These are phyloP conservation scores for Phalacrocorax carbo DNA, from an alignment of 2,113 vertebrate species.

Conservation along the genomic window DNA sequence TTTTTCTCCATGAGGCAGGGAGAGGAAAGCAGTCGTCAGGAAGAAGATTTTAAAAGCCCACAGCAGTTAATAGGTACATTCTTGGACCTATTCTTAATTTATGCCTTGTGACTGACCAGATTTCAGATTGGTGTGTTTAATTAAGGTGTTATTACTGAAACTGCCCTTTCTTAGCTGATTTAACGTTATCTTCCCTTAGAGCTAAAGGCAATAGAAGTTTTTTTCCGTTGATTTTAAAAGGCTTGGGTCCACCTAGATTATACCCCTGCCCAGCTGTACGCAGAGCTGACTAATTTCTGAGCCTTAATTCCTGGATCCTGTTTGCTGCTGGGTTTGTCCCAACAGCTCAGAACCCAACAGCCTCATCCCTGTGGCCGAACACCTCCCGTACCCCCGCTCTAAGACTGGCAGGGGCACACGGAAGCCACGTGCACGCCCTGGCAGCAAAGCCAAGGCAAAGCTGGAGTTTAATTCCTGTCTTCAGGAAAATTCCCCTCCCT, in stretches of 20 bases:
- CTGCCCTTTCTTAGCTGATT: background rate
- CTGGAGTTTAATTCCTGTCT: background rate
- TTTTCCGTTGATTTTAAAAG: background rate
- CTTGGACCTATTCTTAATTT: background rate
- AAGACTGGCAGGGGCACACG: accelerated
- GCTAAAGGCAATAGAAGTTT: background rate
- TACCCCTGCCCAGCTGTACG: background rate
- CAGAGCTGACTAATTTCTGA: background rate
- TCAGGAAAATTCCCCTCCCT: background rate
- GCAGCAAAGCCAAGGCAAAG: background rate
- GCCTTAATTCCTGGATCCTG: background rate
- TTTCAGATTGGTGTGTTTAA: background rate
- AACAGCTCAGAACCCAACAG: background rate
- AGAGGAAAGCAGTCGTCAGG: background rate
- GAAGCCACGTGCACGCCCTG: background rate
- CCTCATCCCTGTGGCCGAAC: background rate
- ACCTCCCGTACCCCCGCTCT: accelerated
- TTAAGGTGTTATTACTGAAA: background rate
- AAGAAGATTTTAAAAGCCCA: background rate
- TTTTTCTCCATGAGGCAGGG: background rate
- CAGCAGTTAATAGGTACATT: no score
- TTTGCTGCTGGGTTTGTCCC: background rate
- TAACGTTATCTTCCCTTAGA: background rate
- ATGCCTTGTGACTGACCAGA: background rate
- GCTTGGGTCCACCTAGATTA: background rate